Evolutionary conservation across 2,888 invertebrate species (phyloP), one percentile per base, ranked within the genome.

Genomic region (Therioaphis trifolii): DNA sequence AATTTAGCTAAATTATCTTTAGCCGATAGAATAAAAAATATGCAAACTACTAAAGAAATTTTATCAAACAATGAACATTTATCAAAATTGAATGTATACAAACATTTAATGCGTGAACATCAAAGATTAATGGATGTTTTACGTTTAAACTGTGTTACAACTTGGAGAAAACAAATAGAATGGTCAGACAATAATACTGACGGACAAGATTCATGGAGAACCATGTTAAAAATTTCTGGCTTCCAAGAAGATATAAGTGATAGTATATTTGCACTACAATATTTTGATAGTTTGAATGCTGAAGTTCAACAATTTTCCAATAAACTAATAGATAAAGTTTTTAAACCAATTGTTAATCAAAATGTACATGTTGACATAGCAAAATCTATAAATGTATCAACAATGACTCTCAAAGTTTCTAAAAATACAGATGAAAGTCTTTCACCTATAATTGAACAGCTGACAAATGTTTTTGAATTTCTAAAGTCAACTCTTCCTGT

Each of bases 221-320:
- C 90, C 29, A 89, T 87, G 15, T 87, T 91, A n/a, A 87, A 87
- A 85, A 87, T 89, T 29, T 88, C 88, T 40, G 87, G 90, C 79
- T 85, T 86, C 43, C 88, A 88, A 55, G 86, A 89, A 78, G 88
- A 90, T 85, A 88, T 90, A 74, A 87, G 89, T 15, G 86, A 88
- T 63, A 82, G 29, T 63, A 5, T 82, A 21, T 63, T 21, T 85
- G 89, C 90, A 35, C 88, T 90, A 24, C 85, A 89, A 63, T 86
- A 87, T 58, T 86, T 90, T 0, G 87, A 89, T 87, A 86, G 90
- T 87, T 87, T 92, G 87, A 87, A 89, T 87, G 86, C 86, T 43
- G 91, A 91, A 87, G 87, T 94, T 9, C 89, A 91, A 52, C 89
- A 90, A 78, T 91, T 94, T 87, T 89, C 92, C 2, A 89, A 89